These are phyloP conservation scores for Corythaixoides concolor DNA, from an alignment of 2,113 vertebrate species.

Conservation along the genomic window DNA sequence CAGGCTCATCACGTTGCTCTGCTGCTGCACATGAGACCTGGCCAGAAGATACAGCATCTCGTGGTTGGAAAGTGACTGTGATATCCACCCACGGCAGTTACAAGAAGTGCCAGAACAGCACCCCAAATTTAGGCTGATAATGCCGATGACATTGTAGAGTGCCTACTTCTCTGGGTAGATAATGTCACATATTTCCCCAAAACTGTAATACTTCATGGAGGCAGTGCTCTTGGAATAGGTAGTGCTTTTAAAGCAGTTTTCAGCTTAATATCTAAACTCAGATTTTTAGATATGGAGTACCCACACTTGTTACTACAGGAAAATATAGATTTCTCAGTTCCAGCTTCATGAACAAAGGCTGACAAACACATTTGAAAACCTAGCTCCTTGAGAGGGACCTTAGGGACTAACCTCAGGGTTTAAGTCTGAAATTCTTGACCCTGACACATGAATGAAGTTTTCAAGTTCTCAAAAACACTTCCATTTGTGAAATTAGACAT, in stretches of 20 bases:
- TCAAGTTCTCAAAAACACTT: neutral
- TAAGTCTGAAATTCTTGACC: neutral
- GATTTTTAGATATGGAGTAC: neutral
- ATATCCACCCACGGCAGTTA: neutral
- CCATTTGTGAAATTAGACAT: neutral
- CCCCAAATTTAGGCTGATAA: neutral
- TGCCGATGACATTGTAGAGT: neutral
- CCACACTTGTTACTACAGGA: neutral
- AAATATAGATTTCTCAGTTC: neutral
- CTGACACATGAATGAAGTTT: neutral
- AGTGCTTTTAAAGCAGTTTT: neutral
- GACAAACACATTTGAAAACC: neutral
- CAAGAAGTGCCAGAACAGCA: neutral
- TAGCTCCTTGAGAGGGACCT: neutral
- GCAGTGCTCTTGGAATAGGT: neutral
- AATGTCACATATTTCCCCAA: neutral
- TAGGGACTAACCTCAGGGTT: neutral
- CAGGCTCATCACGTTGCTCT: neutral
- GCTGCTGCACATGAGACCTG: neutral
- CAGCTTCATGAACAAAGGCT: neutral
- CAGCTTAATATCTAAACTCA: neutral
- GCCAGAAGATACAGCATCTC: neutral
- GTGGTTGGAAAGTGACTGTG: neutral
- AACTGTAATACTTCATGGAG: neutral
- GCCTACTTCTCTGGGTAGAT: neutral